Conservation (phyloP, 2,888 invertebrate species). For the Caenorhabditis sp. region DNA sequence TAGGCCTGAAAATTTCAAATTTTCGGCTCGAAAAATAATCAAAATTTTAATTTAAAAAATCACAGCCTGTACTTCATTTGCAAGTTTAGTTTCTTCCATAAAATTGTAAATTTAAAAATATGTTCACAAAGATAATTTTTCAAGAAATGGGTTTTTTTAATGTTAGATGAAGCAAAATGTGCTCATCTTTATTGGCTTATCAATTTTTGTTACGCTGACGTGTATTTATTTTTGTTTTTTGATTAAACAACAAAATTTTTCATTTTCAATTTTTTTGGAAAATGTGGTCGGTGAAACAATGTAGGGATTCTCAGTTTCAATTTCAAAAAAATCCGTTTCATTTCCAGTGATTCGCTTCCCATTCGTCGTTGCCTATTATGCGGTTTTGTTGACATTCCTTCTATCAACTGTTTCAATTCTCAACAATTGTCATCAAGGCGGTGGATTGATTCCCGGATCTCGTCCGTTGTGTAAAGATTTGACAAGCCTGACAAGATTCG, state of each 20-base stretch:
- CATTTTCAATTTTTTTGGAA: not conserved
- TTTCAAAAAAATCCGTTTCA: not conserved
- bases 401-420: constrained; percentile 27
- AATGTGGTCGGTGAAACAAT: not conserved
- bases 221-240: constrained; percentile 2
- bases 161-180: too few relatives aligned
- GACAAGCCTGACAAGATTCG: constrained; percentile 16
- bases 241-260: not conserved
- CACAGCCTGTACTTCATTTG: too few relatives aligned
- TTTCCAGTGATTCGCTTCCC: constrained; percentile 36
- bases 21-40: too few relatives aligned
- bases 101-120: too few relatives aligned
- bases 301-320: not conserved
- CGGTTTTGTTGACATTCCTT: constrained; percentile 3
- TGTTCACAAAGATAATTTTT: too few relatives aligned
- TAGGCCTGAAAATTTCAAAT: too few relatives aligned
- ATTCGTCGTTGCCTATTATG: constrained; percentile 16
- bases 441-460: constrained; percentile 28
- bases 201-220: constrained; percentile 7
- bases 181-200: not conserved
- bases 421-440: constrained; percentile 27
- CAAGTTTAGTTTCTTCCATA: too few relatives aligned
- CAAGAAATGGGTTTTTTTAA: too few relatives aligned
- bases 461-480: constrained; percentile 45
- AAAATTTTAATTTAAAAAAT: too few relatives aligned